Evolutionary conservation across 2,888 invertebrate species (phyloP).

Genomic region (Ypsolopha scabrella): DNA sequence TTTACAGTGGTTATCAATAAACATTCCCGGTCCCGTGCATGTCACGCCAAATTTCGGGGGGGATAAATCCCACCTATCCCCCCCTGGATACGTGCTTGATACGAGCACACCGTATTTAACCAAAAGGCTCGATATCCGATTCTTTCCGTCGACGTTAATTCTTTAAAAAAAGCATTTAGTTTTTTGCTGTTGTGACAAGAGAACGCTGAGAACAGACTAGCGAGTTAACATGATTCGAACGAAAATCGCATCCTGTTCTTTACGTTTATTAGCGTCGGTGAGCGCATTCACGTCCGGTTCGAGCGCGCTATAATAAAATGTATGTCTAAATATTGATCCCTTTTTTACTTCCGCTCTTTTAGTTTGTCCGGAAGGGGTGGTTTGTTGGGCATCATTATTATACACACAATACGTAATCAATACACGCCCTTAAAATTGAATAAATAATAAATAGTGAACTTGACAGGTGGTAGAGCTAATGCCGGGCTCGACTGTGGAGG

Average conservation of each 20-base stretch:
- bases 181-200: slow-evolving; percentile 47
- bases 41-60: too few species aligned
- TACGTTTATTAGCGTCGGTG: slow-evolving; percentile 19
- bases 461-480: too few species aligned
- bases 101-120: background rate
- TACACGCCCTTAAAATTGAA: slow-evolving; percentile 31
- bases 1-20: too few species aligned
- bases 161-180: slow-evolving; percentile 18
- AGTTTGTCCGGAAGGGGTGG: slow-evolving; percentile 43
- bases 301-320: slow-evolving; percentile 47
- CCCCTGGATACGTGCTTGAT: too few species aligned
- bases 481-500: too few species aligned
- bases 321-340: slow-evolving; percentile 64
- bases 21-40: too few species aligned
- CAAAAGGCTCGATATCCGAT: slow-evolving; percentile 46
- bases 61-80: too few species aligned
- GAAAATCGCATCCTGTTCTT: slow-evolving; percentile 63
- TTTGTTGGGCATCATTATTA: slow-evolving; percentile 34
- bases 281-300: slow-evolving; percentile 52
- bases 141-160: slow-evolving; percentile 36
- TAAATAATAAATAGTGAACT: too few species aligned
- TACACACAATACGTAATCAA: slow-evolving; percentile 29
- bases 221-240: slow-evolving; percentile 54
- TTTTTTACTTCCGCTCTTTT: slow-evolving; percentile 45
- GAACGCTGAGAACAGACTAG: slow-evolving; percentile 39